A percentile compares a stretch with the other conserved stretches of the same genome.
These are phyloP conservation scores for Lynx canadensis DNA, from an alignment of 2,113 vertebrate genomes.

Conservation along the genomic window DNA sequence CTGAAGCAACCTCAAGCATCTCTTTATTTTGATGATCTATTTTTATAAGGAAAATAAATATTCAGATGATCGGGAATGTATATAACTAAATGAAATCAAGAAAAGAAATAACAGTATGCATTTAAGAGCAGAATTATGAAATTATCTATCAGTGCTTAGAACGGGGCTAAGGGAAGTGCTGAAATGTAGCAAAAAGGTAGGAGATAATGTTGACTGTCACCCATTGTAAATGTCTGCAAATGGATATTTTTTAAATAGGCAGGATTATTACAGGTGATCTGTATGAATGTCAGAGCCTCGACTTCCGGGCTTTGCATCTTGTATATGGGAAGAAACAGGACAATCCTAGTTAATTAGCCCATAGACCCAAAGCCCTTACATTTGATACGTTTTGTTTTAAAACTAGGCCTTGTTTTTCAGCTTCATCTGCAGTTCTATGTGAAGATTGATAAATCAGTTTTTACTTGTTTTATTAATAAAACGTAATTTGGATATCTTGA, in stretches of 20 bases:
- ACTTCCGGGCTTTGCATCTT: constrained; percentile 83
- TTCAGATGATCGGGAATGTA: constrained; percentile 85
- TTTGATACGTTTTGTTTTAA: constrained; percentile 88
- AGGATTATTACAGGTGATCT: constrained; percentile 88
- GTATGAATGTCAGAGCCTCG: constrained; percentile 87
- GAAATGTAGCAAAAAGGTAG: constrained; percentile 80
- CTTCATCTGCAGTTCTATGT: constrained; percentile 95
- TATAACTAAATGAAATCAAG: constrained; percentile 83
- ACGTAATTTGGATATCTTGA: constrained; percentile 97
- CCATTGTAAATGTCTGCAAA: constrained; percentile 88
- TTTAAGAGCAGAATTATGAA: constrained; percentile 81
- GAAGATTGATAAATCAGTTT: constrained; percentile 93
- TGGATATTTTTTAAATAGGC: constrained; percentile 83
- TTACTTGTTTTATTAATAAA: constrained; percentile 96
- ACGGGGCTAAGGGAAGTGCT: constrained; percentile 84
- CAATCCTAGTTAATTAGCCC: constrained; percentile 85
- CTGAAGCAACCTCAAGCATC: constrained; percentile 90
- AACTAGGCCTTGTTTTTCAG: constrained; percentile 92
- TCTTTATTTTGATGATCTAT: constrained; percentile 87
- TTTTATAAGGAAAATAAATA: constrained; percentile 85
- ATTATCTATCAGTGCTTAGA: constrained; percentile 84
- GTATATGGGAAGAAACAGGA: constrained; percentile 83
- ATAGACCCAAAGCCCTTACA: constrained; percentile 90
- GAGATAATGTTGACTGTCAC: constrained; percentile 85
- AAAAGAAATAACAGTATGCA: constrained; percentile 81